Base-by-base conservation (phyloP, 2,113 vertebrate species). In the Corapipo altera region DNA sequence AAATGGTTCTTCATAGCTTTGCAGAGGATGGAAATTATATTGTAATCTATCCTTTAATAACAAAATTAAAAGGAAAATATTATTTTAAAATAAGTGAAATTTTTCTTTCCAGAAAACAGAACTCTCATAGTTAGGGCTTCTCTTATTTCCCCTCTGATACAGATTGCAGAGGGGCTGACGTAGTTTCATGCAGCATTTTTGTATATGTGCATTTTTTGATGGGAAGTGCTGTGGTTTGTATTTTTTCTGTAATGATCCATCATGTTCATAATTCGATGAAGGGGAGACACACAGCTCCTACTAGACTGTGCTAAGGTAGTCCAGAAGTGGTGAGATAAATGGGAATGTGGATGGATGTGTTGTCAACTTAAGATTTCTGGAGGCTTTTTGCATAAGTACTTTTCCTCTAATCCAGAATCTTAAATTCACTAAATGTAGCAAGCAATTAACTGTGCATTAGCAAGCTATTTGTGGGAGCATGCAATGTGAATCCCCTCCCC, bases 401-500 rank as follows among this genome's bases (percentile, higher is more conserved):
- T 39, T 37, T 78, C 73, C 43, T 71, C 55, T 84, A 48, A 89
- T 67, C 12, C 69, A 71, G 70, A 64, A 71, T 71, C 46, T 61
- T 9, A 27, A 48, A 43, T 64, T 81, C 48, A 39, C 7, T 78
- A 21, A 74, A 14, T 8, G 69, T 35, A 87, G 65, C 57, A 43
- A 71, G 80, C 73, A 52, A 58, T 91, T 73, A 77, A 41, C 51
- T 44, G 35, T 44, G 33, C 67, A 58, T 91, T 85, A 92, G 23
- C 26, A 37, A 72, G 54, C 23, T 39, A 7, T 94, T 67, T 67
- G 57, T 85, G 88, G 78, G 37, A 85, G 71, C 43, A 41, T 43
- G n/a, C 0, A 0, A 8, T 15, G 28, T 24, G 35, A 79, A 43
- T 43, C 9, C 26, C 26, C 6, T 12, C 19, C 39, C 32, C 28